Evolutionary conservation across 2,888 invertebrate species (phyloP).

Genomic region (Heliconius cydno): DNA sequence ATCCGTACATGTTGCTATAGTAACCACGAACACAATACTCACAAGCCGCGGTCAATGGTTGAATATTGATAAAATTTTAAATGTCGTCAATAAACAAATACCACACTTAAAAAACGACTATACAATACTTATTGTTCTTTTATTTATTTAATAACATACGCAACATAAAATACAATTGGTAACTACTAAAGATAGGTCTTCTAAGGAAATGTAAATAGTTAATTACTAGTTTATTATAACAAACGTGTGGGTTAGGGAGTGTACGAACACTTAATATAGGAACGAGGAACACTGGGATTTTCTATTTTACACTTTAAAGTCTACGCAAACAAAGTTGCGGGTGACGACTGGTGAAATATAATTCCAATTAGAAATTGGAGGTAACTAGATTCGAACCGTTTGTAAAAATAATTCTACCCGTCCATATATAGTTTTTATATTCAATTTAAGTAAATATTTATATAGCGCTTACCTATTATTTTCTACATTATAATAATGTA

Average conservation of each 20-base stretch:
- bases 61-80: conserved; percentile 75
- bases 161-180: background rate
- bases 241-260: background rate
- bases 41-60: conserved; percentile 52
- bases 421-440: background rate
- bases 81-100: background rate
- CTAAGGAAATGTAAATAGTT: too few species aligned
- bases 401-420: background rate
- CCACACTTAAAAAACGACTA: background rate
- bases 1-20: conserved; percentile 65
- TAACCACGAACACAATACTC: conserved; percentile 70
- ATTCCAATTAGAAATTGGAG: background rate
- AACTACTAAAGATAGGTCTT: too few species aligned
- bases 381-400: background rate
- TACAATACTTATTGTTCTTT: background rate
- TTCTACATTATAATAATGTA: background rate
- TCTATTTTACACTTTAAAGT: background rate
- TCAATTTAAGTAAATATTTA: too few species aligned
- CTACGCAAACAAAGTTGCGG: background rate
- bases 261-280: background rate
- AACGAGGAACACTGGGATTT: background rate
- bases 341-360: background rate
- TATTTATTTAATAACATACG: background rate
- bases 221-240: background rate
- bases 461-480: too few species aligned